phyloP scores from a whole-genome alignment of 2,113 vertebrate species.

The Hipposideros armiger region DNA sequence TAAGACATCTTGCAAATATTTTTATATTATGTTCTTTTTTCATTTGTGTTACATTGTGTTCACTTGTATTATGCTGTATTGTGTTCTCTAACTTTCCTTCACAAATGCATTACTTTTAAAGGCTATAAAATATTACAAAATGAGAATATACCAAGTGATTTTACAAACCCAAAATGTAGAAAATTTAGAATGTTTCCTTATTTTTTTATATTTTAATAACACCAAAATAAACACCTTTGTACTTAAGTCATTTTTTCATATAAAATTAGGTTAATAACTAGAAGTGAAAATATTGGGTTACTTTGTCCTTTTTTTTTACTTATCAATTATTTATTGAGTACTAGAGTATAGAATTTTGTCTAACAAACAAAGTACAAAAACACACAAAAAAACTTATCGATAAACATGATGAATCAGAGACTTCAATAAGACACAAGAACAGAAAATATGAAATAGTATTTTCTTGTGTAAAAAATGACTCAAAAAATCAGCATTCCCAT shows the following conservation, averaged over 20 bases:
- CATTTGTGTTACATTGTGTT: background rate
- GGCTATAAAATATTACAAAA: background rate
- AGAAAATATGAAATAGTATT: background rate
- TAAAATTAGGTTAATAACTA: background rate
- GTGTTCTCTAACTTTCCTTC: background rate
- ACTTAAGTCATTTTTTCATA: background rate
- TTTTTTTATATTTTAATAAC: background rate
- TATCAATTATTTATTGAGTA: background rate
- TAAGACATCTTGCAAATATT: background rate
- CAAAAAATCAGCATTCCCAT: background rate
- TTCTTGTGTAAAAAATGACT: background rate
- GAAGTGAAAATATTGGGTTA: background rate
- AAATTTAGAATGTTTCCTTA: background rate
- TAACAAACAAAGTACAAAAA: background rate
- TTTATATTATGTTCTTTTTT: background rate
- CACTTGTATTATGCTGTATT: background rate
- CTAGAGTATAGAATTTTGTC: background rate
- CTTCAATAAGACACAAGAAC: background rate
- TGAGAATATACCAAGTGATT: background rate
- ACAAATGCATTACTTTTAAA: background rate
- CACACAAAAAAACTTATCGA: background rate
- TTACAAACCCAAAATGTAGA: background rate
- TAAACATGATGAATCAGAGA: background rate
- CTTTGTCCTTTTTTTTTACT: background rate
- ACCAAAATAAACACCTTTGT: background rate